Base-by-base conservation (phyloP, 2,888 invertebrate genomes). In the Papilio demoleus region DNA sequence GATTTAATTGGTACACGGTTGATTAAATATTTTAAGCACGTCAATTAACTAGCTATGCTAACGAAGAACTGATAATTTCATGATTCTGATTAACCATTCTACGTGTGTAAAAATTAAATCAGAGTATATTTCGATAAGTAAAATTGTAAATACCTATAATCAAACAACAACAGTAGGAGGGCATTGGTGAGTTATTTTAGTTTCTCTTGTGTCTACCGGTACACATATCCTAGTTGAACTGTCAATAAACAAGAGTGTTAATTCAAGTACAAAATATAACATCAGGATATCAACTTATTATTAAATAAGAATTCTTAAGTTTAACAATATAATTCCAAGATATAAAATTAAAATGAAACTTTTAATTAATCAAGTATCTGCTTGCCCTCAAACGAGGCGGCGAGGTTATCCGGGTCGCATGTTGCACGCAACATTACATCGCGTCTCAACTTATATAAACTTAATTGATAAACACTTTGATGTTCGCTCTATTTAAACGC, bases 341-440 rank as follows among this genome's bases (percentile, higher is more conserved):
- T n/a, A 45, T 17, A 42, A 17, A 11, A 56, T 56, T 31, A n/a
- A 27, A 24, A 14, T 53, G 14, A 31, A 31, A 56, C n/a, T 27
- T 56, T 56, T 31, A n/a, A 22, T 36, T 12, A 38, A 59, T 38
- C 12, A 38, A 38, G 38, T 38, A 40, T 67, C 53, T 19, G 62
- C 22, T 67, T 67, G 61, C 58, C 38, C 47, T 50, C 27, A 58
- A 58, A 63, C 56, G n/a, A 34, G 24, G 56, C 22, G 9, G 19
- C 70, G 71, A 74, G 77, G 76, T 76, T 76, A 76, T 75, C 76
- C 70, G 70, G 75, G 76, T 77, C 76, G 66, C 70, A 67, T 58
- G 36, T 56, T 67, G 65, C 77, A 75, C 75, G 77, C 77, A 72
- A 75, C 27, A 42, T 60, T 53, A 53, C 65, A n/a, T 68, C 14